phyloP scores from a whole-genome alignment of 2,888 invertebrate species.

The Lysandra bellargus region DNA sequence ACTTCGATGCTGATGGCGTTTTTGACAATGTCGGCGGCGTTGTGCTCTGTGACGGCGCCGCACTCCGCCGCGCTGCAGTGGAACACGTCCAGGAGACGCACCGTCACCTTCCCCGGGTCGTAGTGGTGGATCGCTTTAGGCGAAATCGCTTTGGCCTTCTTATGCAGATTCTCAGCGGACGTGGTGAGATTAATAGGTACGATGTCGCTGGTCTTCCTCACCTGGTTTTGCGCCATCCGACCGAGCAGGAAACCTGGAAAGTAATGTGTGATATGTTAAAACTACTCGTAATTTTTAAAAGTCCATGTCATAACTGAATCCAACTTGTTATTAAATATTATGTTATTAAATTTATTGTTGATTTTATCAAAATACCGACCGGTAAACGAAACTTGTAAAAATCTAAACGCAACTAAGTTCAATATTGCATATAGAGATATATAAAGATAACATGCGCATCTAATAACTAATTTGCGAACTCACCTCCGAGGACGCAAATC shows the following conservation, averaged over 20 bases:
- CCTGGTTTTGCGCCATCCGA: conserved; percentile 58
- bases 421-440: too few relatives aligned
- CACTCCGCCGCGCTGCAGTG: conserved; percentile 56
- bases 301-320: neutral
- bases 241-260: conserved; percentile 68
- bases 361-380: neutral
- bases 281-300: neutral
- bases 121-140: conserved; percentile 63
- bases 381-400: neutral
- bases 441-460: neutral
- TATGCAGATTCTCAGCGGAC: conserved; percentile 58
- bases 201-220: conserved; percentile 55
- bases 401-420: neutral
- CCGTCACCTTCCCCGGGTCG: conserved; percentile 58
- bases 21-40: conserved; percentile 59
- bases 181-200: conserved; percentile 59
- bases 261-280: neutral
- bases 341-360: neutral
- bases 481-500: conserved; percentile 68
- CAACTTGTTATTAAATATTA: neutral
- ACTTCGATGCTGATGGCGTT: conserved; percentile 60
- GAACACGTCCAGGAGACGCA: conserved; percentile 57
- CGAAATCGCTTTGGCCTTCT: conserved; percentile 60
- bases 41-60: conserved; percentile 54
- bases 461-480: conserved; percentile 40